These are phyloP conservation scores for Chironomus striatipennis DNA, from an alignment of 1,140 invertebrate species.

Conservation along the genomic window DNA sequence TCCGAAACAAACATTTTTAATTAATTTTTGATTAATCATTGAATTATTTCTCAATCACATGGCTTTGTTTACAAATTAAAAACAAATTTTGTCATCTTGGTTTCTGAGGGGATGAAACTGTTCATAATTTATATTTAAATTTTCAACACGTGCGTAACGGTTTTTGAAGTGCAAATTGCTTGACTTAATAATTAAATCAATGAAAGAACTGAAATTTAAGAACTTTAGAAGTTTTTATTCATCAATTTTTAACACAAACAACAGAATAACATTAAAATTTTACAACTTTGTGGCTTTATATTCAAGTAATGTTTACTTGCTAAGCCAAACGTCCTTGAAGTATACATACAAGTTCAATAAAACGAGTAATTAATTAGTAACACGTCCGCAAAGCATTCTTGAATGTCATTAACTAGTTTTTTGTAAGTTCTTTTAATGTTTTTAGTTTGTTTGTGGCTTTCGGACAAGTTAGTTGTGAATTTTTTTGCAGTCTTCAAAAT, in stretches of 20 bases:
- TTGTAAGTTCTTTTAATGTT: not conserved
- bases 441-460: not conserved
- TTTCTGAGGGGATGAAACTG: not conserved
- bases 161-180: not conserved
- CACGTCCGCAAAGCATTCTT: not conserved
- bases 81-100: not conserved
- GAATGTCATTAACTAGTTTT: not conserved
- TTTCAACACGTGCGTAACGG: not conserved
- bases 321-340: not conserved
- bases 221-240: not conserved
- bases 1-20: conserved; percentile 66
- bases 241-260: too few relatives aligned
- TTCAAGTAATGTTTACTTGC: too few relatives aligned
- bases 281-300: too few relatives aligned
- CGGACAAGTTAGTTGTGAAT: not conserved
- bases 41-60: not conserved
- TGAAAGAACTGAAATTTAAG: not conserved
- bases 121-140: not conserved
- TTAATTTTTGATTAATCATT: not conserved
- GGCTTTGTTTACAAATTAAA: not conserved
- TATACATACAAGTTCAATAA: not conserved
- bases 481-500: not conserved
- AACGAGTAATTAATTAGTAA: not conserved
- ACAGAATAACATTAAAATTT: too few relatives aligned
- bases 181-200: not conserved